Evolutionary conservation across 1,140 invertebrate genomes (phyloP), one percentile per base, ranked within the genome.

Genomic region (Nixonia krombeini): DNA sequence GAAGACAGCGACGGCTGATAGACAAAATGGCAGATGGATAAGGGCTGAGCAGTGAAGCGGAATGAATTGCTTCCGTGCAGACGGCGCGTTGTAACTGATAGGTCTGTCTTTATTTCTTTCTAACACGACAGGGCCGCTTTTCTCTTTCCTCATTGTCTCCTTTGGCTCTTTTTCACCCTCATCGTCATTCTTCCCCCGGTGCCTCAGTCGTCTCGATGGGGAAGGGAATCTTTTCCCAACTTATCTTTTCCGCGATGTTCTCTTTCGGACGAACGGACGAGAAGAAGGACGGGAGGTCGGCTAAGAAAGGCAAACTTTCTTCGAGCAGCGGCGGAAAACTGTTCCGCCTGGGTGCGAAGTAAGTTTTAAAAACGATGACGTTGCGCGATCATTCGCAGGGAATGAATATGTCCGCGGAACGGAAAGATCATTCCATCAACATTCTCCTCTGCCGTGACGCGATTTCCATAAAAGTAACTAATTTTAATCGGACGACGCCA

Each of bases 51-150:
- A 68, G 56, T 63, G 71, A 76, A 71, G 73, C 69, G 72, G 68
- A 80, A 80, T 77, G 75, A 79, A 80, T 80, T 78, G 74, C 73
- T 78, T 80, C 74, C 74, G 73, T 73, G 70, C 73, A 73, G 74
- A 74, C 72, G 70, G 66, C 71, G 74, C 73, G 71, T 67, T 78
- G 78, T 78, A 78, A 80, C 73, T 76, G 78, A 80, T 80, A 78
- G 72, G 61, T 74, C 75, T 74, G 72, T 78, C 76, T 79, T 74
- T 77, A 76, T 80, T 80, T 75, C 74, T 76, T 79, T 75, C 70
- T 70, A 70, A 75, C 76, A 76, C 75, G 78, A 69, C 75, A 72
- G 61, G 51, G 50, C 66, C 61, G 63, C 59, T 74, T 68, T 59
- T n/a, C 68, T 65, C 57, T 58, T 57, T 57, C 37, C 68, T 70